Percentiles rank a stretch among this genome's conserved stretches.
These are phyloP conservation scores for Malacosoma neustria DNA, from an alignment of 2,888 invertebrate genomes.

Conservation along the genomic window DNA sequence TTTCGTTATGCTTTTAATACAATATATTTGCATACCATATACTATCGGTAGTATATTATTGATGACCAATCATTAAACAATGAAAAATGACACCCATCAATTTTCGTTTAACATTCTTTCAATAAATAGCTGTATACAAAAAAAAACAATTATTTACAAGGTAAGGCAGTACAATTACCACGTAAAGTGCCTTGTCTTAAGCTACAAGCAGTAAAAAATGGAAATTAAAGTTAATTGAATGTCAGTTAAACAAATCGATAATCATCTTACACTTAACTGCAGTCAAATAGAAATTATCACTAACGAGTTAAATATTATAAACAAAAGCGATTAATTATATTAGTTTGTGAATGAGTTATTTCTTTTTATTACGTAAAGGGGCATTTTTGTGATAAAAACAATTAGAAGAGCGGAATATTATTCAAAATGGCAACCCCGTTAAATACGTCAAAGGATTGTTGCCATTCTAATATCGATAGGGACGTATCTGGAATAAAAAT, in stretches of 20 bases:
- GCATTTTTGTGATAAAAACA: background rate
- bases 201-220: constrained; percentile 71
- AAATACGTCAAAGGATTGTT: too few relatives aligned
- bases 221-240: constrained; percentile 53
- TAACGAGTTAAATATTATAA: constrained; percentile 66
- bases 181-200: constrained; percentile 68
- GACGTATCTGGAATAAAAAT: constrained; percentile 5
- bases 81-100: constrained; percentile 70
- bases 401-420: too few relatives aligned
- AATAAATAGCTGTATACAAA: constrained; percentile 77
- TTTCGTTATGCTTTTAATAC: constrained; percentile 75
- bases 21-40: constrained; percentile 73
- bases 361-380: constrained; percentile 22
- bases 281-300: constrained; percentile 65
- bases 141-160: constrained; percentile 73
- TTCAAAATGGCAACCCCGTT: too few relatives aligned
- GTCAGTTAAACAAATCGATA: constrained; percentile 49
- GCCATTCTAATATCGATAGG: too few relatives aligned
- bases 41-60: constrained; percentile 71
- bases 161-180: constrained; percentile 72
- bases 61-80: constrained; percentile 73
- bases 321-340: constrained; percentile 60
- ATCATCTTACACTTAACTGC: constrained; percentile 52
- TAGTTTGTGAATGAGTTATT: constrained; percentile 72
- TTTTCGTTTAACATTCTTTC: constrained; percentile 69